These are phyloP conservation scores for Numenius arquata DNA, from an alignment of 2,113 vertebrate species.

Conservation along the genomic window DNA sequence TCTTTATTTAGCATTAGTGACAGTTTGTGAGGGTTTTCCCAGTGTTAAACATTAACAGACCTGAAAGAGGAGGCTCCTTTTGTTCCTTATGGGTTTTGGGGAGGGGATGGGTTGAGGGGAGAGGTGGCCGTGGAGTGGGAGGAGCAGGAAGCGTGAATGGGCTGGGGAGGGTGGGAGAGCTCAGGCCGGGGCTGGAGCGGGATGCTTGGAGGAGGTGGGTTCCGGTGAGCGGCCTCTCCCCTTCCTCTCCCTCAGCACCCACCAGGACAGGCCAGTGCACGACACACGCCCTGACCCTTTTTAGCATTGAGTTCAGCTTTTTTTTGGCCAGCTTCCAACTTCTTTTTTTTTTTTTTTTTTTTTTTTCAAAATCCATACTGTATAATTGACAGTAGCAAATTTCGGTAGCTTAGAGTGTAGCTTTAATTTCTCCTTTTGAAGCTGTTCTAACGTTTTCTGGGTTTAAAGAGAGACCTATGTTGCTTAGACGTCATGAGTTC, in stretches of 20 bases:
- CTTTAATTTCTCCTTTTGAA: constrained; percentile 66
- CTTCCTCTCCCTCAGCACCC: not conserved
- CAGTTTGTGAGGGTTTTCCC: constrained; percentile 66
- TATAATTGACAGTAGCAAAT: constrained; percentile 59
- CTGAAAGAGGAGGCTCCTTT: constrained; percentile 35
- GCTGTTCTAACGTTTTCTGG: constrained; percentile 49
- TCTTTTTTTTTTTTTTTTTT: constrained; percentile 10
- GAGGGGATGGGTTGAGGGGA: not conserved
- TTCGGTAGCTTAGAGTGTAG: constrained; percentile 64
- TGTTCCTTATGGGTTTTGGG: not conserved
- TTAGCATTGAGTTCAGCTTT: constrained; percentile 30
- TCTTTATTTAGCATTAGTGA: constrained; percentile 75
- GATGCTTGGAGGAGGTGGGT: not conserved
- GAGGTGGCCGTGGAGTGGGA: not conserved
- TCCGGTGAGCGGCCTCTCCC: not conserved
- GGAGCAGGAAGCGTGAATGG: not conserved
- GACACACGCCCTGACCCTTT: constrained; percentile 32
- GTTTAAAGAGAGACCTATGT: constrained; percentile 48
- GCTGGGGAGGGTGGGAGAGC: not conserved
- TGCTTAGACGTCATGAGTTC: constrained; percentile 67
- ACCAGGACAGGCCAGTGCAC: constrained; percentile 45
- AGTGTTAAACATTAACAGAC: constrained; percentile 6
- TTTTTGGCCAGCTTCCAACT: not conserved
- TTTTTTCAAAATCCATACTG: constrained; percentile 35
- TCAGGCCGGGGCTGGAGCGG: not conserved